Conservation (phyloP, 1,140 invertebrate species). For the Eueides isabella region DNA sequence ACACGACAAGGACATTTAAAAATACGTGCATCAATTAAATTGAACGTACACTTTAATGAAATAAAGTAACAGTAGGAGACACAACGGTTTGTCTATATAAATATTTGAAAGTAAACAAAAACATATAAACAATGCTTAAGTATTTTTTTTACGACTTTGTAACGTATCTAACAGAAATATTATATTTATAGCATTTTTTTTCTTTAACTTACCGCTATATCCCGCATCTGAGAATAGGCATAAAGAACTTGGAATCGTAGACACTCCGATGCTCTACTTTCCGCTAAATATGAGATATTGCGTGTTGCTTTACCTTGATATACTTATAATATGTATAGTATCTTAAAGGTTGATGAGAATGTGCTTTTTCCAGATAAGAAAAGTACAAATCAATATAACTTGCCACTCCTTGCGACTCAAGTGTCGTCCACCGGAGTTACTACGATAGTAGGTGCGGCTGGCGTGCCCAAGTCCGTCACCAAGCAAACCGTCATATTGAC, state of each 20-base stretch:
- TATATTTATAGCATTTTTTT: too few relatives aligned
- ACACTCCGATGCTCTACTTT: too few relatives aligned
- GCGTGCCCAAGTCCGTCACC: constrained; percentile 68
- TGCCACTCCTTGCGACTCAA: constrained; percentile 61
- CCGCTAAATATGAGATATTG: too few relatives aligned
- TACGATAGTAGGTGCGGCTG: constrained; percentile 60
- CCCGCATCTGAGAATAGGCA: too few relatives aligned
- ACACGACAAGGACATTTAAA: constrained; percentile 25
- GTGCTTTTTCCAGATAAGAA: constrained; percentile 61
- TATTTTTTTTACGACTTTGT: neutral
- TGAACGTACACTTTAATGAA: neutral
- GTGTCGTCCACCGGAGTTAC: constrained; percentile 63
- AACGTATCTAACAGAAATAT: too few relatives aligned
- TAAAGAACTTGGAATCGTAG: too few relatives aligned
- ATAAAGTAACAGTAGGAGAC: too few relatives aligned
- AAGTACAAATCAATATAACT: constrained; percentile 57
- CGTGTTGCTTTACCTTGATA: too few relatives aligned
- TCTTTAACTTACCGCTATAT: too few relatives aligned
- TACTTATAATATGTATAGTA: too few relatives aligned
- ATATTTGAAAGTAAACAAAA: too few relatives aligned
- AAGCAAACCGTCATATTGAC: constrained; percentile 80
- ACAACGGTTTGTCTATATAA: too few relatives aligned
- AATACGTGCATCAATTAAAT: constrained; percentile 17
- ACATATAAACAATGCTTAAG: neutral
- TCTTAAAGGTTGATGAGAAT: neutral